Evolutionary conservation across 2,888 invertebrate genomes (phyloP), one percentile per base, ranked within the genome.

Genomic region (Dasypogon diadema): DNA sequence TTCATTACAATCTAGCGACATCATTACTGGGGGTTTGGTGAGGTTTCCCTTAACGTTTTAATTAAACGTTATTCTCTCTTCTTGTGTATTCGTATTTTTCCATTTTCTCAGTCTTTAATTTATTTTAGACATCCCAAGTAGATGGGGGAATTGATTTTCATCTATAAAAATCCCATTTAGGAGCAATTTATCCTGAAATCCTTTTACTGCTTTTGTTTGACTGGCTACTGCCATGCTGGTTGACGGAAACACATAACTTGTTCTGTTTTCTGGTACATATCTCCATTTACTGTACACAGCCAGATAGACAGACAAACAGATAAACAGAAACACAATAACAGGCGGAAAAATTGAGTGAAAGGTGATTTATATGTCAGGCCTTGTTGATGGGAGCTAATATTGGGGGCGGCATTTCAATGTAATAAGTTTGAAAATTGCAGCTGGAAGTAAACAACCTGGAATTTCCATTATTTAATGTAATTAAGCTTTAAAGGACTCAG

Each of bases 111-210:
- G n/a, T 30, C 51, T 70, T 48, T 26, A 54, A 70, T 54, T 30
- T 22, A 6, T 70, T 54, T 70, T 14, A 54, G 54, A 51, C 26
- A 21, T 54, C 54, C 54, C 30, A 54, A 30, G 18, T 24, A 54
- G n/a, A 18, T 34, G 51, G 54, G n/a, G 22, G 65, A 65, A 65
- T 65, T 65, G 65, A 65, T 65, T 65, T 65, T 46, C 46, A 65
- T 65, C 65, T 46, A 65, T 65, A 65, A 46, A 65, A 46, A 65
- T 65, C 65, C 37, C 65, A 65, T 65, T 65, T 65, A 65, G 65
- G 22, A 46, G 65, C 65, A 65, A 65, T 65, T 65, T 65, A 46
- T 65, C 46, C 65, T 24, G 46, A 65, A 65, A 46, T 65, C 48
- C 65, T 60, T 46, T 65, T 65, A 21, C 22, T 51, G 14, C 6